Evolutionary conservation across 2,113 vertebrate species (phyloP).

Genomic region (human (Homo sapiens)): GRCh38 chr2:41001501-41002000

Average conservation of each 20-base stretch:
- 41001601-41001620: neutral
- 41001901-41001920: neutral
- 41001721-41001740: neutral
- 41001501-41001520: neutral
- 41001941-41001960: neutral
- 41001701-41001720: neutral
- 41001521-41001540: neutral
- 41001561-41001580: neutral
- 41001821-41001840: conserved; percentile 13
- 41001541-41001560: neutral
- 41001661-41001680: neutral
- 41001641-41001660: neutral
- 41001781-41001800: neutral
- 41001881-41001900: neutral
- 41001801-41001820: neutral
- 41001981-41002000: neutral
- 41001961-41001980: neutral
- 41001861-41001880: neutral
- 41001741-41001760: neutral
- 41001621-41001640: neutral
- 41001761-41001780: neutral
- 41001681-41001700: neutral
- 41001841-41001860: neutral
- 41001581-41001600: neutral
- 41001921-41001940: neutral